These are phyloP conservation scores for Chrysina gloriosa DNA, from an alignment of 2,888 invertebrate genomes.

Conservation along the genomic window DNA sequence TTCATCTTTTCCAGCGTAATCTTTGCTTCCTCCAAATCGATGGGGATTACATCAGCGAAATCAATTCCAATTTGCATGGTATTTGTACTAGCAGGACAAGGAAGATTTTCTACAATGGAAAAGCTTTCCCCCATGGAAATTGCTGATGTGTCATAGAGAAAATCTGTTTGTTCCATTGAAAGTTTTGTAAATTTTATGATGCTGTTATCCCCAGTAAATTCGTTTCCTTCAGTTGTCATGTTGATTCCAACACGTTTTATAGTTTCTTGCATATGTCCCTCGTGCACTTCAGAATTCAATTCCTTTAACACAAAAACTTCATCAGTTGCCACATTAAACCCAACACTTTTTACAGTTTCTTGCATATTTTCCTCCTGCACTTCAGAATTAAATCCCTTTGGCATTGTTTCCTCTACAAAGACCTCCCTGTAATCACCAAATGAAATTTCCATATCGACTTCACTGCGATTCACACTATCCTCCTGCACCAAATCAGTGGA, in stretches of 20 bases:
- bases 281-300: too few species aligned
- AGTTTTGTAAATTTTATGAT: not conserved
- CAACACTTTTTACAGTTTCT: too few species aligned
- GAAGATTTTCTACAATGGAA: not conserved
- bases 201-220: not conserved
- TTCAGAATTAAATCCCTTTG: too few species aligned
- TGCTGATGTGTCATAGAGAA: not conserved
- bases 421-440: too few species aligned
- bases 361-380: too few species aligned
- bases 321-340: too few species aligned
- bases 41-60: not conserved
- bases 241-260: not conserved
- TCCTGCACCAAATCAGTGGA: not conserved
- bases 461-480: too few species aligned
- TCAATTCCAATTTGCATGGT: not conserved
- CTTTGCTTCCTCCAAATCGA: not conserved
- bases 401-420: too few species aligned
- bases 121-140: not conserved
- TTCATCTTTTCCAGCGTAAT: too few species aligned
- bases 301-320: too few species aligned
- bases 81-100: not conserved
- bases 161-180: not conserved
- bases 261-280: too few species aligned
- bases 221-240: not conserved
- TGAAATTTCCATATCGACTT: too few species aligned